phyloP scores from a whole-genome alignment of 2,113 vertebrate species.

The Sus scrofa region T2T-Sscrofa CM000820.6:31725501-31726000 shows the following conservation, averaged over 20 bases:
- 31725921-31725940: background rate
- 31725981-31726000: background rate
- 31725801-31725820: background rate
- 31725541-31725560: background rate
- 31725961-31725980: background rate
- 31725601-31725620: background rate
- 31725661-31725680: background rate
- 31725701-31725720: background rate
- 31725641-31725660: background rate
- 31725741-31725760: background rate
- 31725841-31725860: accelerated
- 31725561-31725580: background rate
- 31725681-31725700: background rate
- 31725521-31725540: background rate
- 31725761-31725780: background rate
- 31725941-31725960: background rate
- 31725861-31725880: background rate
- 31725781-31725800: background rate
- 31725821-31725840: background rate
- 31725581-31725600: background rate
- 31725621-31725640: background rate
- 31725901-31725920: background rate
- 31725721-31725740: background rate
- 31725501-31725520: background rate
- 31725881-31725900: background rate